phyloP scores from a whole-genome alignment of 1,140 invertebrate species.

The Oryzaephilus surinamensis region DNA sequence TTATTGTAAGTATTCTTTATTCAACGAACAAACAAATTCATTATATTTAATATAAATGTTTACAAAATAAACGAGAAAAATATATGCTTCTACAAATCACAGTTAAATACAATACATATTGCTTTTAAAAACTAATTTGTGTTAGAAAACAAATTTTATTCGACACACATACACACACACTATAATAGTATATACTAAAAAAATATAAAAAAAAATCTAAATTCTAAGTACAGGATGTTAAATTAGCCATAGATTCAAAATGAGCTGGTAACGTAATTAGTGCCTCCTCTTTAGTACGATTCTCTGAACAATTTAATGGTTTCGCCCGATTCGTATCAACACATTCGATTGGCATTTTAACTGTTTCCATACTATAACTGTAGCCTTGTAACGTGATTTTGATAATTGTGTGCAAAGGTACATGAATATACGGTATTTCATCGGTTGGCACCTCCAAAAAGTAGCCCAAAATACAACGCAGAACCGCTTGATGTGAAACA shows the following conservation, averaged over 20 bases:
- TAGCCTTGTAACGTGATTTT: slow-evolving; percentile 66
- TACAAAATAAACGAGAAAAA: too few species aligned
- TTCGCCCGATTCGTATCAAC: slow-evolving; percentile 72
- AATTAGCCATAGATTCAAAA: slow-evolving; percentile 44
- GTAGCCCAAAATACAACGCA: slow-evolving; percentile 84
- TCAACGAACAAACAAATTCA: too few species aligned
- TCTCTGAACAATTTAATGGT: slow-evolving; percentile 55
- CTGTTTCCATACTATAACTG: slow-evolving; percentile 71
- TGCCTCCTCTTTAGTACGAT: slow-evolving; percentile 51
- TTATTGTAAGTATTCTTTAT: too few species aligned
- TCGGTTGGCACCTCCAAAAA: slow-evolving; percentile 69
- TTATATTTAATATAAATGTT: too few species aligned
- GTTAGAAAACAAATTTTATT: too few species aligned
- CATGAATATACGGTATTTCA: slow-evolving; percentile 82
- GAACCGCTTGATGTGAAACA: slow-evolving; percentile 82
- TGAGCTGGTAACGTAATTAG: slow-evolving; percentile 59
- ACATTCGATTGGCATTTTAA: slow-evolving; percentile 70
- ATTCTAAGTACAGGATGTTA: slow-evolving; percentile 25
- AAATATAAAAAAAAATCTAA: not conserved
- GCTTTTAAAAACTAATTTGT: too few species aligned
- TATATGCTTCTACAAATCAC: too few species aligned
- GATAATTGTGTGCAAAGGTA: slow-evolving; percentile 85
- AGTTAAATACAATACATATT: too few species aligned
- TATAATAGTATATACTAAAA: too few species aligned
- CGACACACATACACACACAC: too few species aligned